Base-by-base conservation (phyloP, 2,797 vertebrate genomes). In the Pangasius macronema region DNA sequence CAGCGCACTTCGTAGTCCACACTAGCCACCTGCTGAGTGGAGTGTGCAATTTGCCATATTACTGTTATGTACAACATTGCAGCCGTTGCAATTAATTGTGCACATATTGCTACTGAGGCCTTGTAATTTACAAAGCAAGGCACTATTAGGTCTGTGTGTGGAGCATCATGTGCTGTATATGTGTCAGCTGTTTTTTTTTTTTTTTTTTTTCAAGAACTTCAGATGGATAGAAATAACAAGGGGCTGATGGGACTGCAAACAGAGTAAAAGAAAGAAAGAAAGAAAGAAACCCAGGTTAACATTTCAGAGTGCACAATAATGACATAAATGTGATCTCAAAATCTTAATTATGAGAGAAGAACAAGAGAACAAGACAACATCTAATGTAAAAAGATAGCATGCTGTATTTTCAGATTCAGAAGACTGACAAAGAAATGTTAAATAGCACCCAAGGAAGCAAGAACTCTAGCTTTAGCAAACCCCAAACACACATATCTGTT, bases 401-500 rank as follows among this genome's bases (percentile, higher is more conserved):
- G 18, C 9, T 57, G 9, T 39, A 13, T 57, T 36, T 80, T 57
- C 7, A 30, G 46, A 75, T 49, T n/a, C 14, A 49, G 46, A 76
- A 51, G 24, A n/a, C 5, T 51, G 73, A 36, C 51, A 77, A 20
- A 36, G 36, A 36, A 22, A 59, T 39, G 10, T 59, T 59, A 22
- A 80, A 59, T 14, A 7, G 33, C 10, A 57, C 33, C 33, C 53
- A 59, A 36, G 27, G 55, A n/a, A 75, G 2, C 72, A 75, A 70
- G 67, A 55, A 24, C 33, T 61, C 55, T 39, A 61, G 24, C 20
- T 3, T 81, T 27, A 61, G 4, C 33, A 59, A 82, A n/a, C 57
- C 36, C 22, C 22, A 63, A 84, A 88, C 33, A 87, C 39, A 88
- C 39, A 57, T 82, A 68, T 88, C 67, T 87, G 87, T 88, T 76